phyloP scores from a whole-genome alignment of 37 sponge, comb jelly and placozoan genomes.

The Eunapius fragilis region DNA sequence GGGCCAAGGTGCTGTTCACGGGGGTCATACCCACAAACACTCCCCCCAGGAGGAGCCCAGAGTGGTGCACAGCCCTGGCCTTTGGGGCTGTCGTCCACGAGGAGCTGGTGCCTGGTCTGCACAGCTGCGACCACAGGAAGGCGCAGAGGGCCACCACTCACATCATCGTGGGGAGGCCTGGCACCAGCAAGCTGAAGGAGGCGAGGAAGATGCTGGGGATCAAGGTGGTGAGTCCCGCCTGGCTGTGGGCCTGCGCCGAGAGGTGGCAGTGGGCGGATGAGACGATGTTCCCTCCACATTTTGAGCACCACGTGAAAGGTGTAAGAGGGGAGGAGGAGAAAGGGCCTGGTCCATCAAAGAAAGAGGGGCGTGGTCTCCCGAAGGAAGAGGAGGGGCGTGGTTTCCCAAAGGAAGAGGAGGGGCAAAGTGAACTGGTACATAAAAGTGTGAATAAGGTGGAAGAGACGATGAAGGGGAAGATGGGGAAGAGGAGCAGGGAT shows the following conservation, averaged over 20 bases:
- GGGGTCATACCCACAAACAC: constrained; percentile 95
- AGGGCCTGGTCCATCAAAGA: background rate
- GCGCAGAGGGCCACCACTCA: constrained; percentile 81
- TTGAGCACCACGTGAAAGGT: constrained; percentile 4
- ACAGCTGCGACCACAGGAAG: constrained; percentile 26
- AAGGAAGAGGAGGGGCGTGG: background rate
- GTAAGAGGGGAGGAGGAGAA: background rate
- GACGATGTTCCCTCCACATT: constrained; percentile 45
- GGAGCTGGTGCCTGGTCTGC: constrained; percentile 40
- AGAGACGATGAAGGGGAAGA: background rate
- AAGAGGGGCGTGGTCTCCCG: background rate
- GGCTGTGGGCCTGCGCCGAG: constrained; percentile 96
- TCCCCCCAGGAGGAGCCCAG: constrained; percentile 65
- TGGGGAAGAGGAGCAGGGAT: too few relatives aligned
- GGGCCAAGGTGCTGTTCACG: constrained; percentile 83
- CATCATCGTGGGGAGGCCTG: constrained; percentile 83
- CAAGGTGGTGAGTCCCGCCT: constrained; percentile 78
- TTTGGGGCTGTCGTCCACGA: constrained; percentile 84
- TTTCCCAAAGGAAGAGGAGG: background rate
- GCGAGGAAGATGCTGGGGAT: constrained; percentile 78
- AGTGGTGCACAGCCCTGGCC: constrained; percentile 93
- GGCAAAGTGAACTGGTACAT: background rate
- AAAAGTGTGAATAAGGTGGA: background rate
- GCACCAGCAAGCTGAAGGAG: constrained; percentile 86
- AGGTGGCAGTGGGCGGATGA: constrained; percentile 86